These are phyloP conservation scores for Trissolcus japonicus DNA, from an alignment of 2,888 invertebrate species.

Conservation along the genomic window DNA sequence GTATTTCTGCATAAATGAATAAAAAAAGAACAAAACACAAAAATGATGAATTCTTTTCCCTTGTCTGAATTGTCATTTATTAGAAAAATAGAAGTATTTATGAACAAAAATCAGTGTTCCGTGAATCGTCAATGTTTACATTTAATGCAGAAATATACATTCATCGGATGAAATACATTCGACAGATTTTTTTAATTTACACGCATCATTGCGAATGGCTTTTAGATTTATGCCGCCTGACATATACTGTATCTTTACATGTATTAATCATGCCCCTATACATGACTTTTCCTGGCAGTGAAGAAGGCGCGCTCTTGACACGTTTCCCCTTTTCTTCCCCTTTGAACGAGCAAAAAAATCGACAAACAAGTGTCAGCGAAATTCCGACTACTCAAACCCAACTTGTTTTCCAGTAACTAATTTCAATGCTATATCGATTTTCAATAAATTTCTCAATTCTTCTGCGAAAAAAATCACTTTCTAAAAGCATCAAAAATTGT, in stretches of 20 bases:
- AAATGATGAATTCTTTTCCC: background rate
- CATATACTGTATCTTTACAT: background rate
- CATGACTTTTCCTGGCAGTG: slow-evolving; percentile 13
- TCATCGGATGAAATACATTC: too few relatives aligned
- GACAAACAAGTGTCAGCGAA: slow-evolving; percentile 37
- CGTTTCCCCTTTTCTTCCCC: slow-evolving; percentile 7
- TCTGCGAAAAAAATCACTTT: too few relatives aligned
- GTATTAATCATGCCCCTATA: slow-evolving; percentile 5
- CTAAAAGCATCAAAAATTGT: too few relatives aligned
- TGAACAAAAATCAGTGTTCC: background rate
- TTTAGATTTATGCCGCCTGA: too few relatives aligned
- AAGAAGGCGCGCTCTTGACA: slow-evolving; percentile 29
- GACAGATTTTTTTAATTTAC: too few relatives aligned
- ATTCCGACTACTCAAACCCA: slow-evolving; percentile 1
- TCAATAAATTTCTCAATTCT: too few relatives aligned
- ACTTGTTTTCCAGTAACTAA: too few relatives aligned
- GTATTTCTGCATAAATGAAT: background rate
- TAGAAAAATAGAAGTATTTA: background rate
- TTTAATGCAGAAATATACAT: too few relatives aligned
- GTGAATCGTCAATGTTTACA: background rate
- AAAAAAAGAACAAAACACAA: background rate
- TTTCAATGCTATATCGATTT: too few relatives aligned
- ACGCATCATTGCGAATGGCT: too few relatives aligned
- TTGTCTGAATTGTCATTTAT: too few relatives aligned
- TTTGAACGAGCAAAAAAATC: slow-evolving; percentile 17